Conservation (phyloP, 2,888 invertebrate genomes). For the Eucera pruinosa region DNA sequence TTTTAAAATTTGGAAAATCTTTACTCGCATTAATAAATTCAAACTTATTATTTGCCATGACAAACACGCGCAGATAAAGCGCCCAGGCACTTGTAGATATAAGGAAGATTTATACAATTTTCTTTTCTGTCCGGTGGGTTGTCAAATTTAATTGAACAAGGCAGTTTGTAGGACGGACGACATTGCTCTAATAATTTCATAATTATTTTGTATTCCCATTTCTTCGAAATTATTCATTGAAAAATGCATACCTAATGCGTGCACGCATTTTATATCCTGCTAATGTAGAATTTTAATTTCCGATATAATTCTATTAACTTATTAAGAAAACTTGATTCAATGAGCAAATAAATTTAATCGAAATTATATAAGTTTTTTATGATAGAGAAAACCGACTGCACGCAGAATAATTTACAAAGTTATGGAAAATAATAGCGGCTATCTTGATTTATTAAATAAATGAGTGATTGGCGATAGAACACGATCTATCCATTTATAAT, state of each 20-base stretch:
- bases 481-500: too few relatives aligned
- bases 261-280: background rate
- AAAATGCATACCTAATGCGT: background rate
- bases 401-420: too few relatives aligned
- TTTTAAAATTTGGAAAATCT: constrained; percentile 63
- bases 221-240: constrained; percentile 2
- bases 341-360: too few relatives aligned
- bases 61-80: constrained; percentile 70
- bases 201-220: background rate
- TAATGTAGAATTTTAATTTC: background rate
- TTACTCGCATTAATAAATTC: constrained; percentile 49
- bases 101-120: constrained; percentile 47
- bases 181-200: constrained; percentile 16
- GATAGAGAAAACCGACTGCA: too few relatives aligned
- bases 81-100: constrained; percentile 72
- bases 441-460: too few relatives aligned
- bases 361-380: too few relatives aligned
- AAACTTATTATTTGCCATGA: constrained; percentile 64
- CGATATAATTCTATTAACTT: too few relatives aligned
- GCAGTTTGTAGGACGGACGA: constrained; percentile 48
- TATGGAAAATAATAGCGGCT: too few relatives aligned
- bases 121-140: background rate
- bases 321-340: too few relatives aligned
- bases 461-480: too few relatives aligned
- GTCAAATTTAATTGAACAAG: constrained; percentile 28